Conservation (phyloP, 2,797 vertebrate genomes). For the Takifugu rubripes region DNA sequence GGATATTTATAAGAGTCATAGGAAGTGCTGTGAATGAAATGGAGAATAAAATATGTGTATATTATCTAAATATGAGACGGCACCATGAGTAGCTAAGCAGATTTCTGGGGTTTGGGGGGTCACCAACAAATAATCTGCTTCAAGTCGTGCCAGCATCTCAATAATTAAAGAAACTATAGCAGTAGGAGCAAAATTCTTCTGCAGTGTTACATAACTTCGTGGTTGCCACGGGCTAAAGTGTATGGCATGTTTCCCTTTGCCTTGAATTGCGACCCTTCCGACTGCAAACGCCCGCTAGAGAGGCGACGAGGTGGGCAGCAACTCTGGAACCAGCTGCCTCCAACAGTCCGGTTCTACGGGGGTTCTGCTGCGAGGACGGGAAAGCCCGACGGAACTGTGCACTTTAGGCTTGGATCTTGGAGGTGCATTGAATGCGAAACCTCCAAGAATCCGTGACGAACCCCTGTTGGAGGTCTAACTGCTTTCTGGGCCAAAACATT, state of each 20-base stretch:
- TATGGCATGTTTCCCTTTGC: constrained; percentile 22
- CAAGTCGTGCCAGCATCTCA: constrained; percentile 47
- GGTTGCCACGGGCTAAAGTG: constrained; percentile 53
- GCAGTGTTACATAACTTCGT: constrained; percentile 78
- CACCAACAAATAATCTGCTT: constrained; percentile 60
- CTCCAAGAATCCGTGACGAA: neutral
- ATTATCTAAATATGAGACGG: neutral
- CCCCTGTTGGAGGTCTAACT: constrained; percentile 17
- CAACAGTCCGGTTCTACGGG: too few relatives aligned
- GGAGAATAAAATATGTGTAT: too few relatives aligned
- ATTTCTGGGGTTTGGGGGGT: constrained; percentile 21
- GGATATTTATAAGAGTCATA: neutral
- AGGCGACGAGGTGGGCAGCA: neutral
- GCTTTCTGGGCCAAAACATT: neutral
- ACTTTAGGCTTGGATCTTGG: constrained; percentile 19
- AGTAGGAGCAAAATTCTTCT: constrained; percentile 52
- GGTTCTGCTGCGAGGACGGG: too few relatives aligned
- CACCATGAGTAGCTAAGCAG: neutral
- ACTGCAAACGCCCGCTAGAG: constrained; percentile 49
- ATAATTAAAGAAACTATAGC: constrained; percentile 56
- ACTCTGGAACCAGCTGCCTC: too few relatives aligned
- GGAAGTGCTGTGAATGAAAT: neutral
- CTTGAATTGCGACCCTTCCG: constrained; percentile 41
- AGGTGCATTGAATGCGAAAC: constrained; percentile 31
- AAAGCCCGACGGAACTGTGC: too few relatives aligned